phyloP scores from a whole-genome alignment of 2,888 invertebrate species.

The Drosophila anomelani region DNA sequence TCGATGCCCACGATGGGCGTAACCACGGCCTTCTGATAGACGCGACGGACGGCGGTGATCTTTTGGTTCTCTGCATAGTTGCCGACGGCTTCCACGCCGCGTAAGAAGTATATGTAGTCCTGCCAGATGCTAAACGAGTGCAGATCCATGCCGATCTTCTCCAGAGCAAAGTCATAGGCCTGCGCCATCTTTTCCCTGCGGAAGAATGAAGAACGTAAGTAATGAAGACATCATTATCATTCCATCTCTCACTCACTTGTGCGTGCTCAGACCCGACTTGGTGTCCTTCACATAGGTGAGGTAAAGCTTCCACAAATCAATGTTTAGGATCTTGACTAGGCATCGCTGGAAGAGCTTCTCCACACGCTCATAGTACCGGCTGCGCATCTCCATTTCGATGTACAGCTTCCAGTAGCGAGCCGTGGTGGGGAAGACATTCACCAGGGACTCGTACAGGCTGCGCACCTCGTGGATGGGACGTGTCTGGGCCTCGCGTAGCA shows the following conservation, averaged over 20 bases:
- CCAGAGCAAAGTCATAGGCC: conserved; percentile 99
- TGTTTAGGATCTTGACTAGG: conserved; percentile 98
- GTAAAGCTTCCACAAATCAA: conserved; percentile 99
- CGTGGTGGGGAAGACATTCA: conserved; percentile 96
- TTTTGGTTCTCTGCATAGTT: conserved; percentile 99
- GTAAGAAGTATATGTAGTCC: conserved; percentile 98
- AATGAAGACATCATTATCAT: neutral
- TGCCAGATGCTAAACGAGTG: conserved; percentile 98
- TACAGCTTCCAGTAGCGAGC: conserved; percentile 99
- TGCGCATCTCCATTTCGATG: conserved; percentile 99
- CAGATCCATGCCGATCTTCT: conserved; percentile 99
- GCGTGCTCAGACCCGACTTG: conserved; percentile 95
- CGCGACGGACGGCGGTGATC: conserved; percentile 98
- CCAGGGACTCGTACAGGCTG: conserved; percentile 96
- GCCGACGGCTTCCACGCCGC: conserved; percentile 98
- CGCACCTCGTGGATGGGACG: conserved; percentile 95
- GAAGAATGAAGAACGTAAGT: neutral
- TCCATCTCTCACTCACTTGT: conserved; percentile 90
- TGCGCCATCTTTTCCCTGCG: conserved; percentile 99
- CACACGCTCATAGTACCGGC: conserved; percentile 98
- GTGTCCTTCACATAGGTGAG: conserved; percentile 99
- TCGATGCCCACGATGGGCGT: conserved; percentile 99
- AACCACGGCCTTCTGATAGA: conserved; percentile 97
- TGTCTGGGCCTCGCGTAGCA: conserved; percentile 96
- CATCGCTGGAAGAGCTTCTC: conserved; percentile 99